Evolutionary conservation across 1,140 invertebrate genomes (phyloP).

Genomic region (Nylanderia fulva): DNA sequence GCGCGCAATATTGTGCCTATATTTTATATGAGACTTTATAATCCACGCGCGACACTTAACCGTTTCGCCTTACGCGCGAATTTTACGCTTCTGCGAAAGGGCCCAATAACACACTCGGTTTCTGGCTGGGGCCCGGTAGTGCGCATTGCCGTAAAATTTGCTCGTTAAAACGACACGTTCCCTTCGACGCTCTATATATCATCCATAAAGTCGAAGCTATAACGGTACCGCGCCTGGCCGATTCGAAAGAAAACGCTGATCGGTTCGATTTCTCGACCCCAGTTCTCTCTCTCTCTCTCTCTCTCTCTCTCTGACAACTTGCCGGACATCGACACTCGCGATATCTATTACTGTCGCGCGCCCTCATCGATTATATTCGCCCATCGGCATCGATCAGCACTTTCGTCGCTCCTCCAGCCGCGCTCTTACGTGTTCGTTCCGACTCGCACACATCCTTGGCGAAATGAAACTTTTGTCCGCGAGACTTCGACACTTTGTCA

Average conservation of each 20-base stretch:
- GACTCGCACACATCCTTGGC: neutral
- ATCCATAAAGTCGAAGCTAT: conserved; percentile 56
- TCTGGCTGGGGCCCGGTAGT: conserved; percentile 28
- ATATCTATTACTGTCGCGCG: conserved; percentile 55
- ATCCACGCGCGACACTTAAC: conserved; percentile 28
- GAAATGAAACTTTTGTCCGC: conserved; percentile 36
- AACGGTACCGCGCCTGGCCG: neutral
- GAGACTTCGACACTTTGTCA: conserved; percentile 55
- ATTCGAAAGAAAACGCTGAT: conserved; percentile 45
- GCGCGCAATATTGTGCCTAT: neutral
- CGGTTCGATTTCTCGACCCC: conserved; percentile 44
- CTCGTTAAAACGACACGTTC: conserved; percentile 60
- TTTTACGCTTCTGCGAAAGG: conserved; percentile 38
- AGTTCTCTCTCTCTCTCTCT: no score
- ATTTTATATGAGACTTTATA: conserved; percentile 49
- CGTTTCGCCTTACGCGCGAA: conserved; percentile 23
- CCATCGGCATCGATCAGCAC: conserved; percentile 46
- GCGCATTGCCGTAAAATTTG: conserved; percentile 54
- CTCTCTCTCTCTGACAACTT: conserved; percentile 61
- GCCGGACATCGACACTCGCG: conserved; percentile 53
- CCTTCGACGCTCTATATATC: conserved; percentile 62
- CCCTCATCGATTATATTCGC: conserved; percentile 28
- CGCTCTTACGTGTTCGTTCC: neutral
- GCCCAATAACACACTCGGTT: neutral
- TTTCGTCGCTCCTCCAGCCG: conserved; percentile 14